These are phyloP conservation scores for Ethmia dodecea DNA, from an alignment of 2,888 invertebrate genomes.

Conservation along the genomic window DNA sequence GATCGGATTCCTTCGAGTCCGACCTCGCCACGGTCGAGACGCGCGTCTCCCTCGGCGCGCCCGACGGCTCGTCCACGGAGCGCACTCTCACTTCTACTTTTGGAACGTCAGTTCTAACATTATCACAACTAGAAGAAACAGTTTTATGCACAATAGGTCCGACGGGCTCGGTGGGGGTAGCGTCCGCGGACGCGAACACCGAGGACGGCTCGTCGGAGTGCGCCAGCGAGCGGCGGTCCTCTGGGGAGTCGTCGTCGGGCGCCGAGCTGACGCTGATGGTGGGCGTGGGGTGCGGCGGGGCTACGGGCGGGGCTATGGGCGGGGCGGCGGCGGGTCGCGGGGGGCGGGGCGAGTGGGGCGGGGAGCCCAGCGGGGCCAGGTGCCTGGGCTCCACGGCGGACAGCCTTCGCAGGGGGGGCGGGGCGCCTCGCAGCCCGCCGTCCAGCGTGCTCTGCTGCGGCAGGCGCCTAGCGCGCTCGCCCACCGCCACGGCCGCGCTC, in stretches of 20 bases:
- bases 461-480: constrained; percentile 79
- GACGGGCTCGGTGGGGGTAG: constrained; percentile 54
- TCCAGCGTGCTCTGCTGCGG: constrained; percentile 83
- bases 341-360: constrained; percentile 58
- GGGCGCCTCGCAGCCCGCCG: constrained; percentile 75
- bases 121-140: constrained; percentile 23
- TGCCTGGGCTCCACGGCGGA: constrained; percentile 77
- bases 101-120: constrained; percentile 27
- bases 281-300: constrained; percentile 42
- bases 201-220: constrained; percentile 65
- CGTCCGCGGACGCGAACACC: constrained; percentile 64
- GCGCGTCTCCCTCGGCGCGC: constrained; percentile 13
- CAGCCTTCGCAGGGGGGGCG: constrained; percentile 58
- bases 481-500: constrained; percentile 74
- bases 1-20: constrained; percentile 33
- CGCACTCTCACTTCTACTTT: constrained; percentile 29
- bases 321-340: constrained; percentile 48
- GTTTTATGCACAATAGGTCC: constrained; percentile 21
- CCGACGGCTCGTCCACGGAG: constrained; percentile 19
- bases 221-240: constrained; percentile 52
- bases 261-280: constrained; percentile 86
- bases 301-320: constrained; percentile 34
- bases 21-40: constrained; percentile 30
- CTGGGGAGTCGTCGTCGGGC: constrained; percentile 38
- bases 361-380: constrained; percentile 71